These are phyloP conservation scores for Acronicta aceris DNA, from an alignment of 2,888 invertebrate genomes.

Conservation along the genomic window DNA sequence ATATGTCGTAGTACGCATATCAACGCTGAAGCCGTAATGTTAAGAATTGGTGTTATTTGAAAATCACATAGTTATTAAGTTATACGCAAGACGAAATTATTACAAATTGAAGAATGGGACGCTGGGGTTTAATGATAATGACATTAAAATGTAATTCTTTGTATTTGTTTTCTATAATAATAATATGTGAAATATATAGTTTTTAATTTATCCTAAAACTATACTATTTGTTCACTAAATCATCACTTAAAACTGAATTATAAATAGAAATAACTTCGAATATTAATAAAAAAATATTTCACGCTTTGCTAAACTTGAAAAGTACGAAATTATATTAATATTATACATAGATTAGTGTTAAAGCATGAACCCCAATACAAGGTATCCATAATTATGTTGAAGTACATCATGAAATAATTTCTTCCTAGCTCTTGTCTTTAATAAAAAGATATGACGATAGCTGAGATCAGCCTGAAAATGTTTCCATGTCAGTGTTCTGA, in stretches of 20 bases:
- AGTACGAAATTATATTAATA: slow-evolving; percentile 7
- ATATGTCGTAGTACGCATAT: too few species aligned
- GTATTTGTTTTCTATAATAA: slow-evolving; percentile 10
- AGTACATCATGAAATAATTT: not conserved
- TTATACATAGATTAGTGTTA: not conserved
- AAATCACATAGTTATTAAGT: slow-evolving; percentile 35
- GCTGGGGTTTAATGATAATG: slow-evolving; percentile 18
- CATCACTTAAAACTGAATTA: slow-evolving; percentile 17
- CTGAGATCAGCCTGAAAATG: not conserved
- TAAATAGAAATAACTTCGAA: slow-evolving; percentile 32
- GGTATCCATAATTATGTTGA: too few species aligned
- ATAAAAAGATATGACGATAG: too few species aligned
- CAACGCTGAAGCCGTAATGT: slow-evolving; percentile 13
- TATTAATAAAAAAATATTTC: slow-evolving; percentile 38
- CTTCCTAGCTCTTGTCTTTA: not conserved
- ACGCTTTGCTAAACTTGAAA: slow-evolving; percentile 10
- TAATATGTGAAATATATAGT: not conserved
- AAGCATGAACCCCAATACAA: not conserved
- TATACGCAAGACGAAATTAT: slow-evolving; percentile 12
- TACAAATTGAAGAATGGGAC: slow-evolving; percentile 8
- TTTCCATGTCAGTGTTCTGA: not conserved
- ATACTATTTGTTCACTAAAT: slow-evolving; percentile 38
- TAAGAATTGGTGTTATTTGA: slow-evolving; percentile 25
- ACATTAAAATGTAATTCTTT: slow-evolving; percentile 7
- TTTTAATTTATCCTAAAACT: slow-evolving; percentile 6